Base-by-base conservation (phyloP, 2,888 invertebrate species). In the Conus canariensis region DNA sequence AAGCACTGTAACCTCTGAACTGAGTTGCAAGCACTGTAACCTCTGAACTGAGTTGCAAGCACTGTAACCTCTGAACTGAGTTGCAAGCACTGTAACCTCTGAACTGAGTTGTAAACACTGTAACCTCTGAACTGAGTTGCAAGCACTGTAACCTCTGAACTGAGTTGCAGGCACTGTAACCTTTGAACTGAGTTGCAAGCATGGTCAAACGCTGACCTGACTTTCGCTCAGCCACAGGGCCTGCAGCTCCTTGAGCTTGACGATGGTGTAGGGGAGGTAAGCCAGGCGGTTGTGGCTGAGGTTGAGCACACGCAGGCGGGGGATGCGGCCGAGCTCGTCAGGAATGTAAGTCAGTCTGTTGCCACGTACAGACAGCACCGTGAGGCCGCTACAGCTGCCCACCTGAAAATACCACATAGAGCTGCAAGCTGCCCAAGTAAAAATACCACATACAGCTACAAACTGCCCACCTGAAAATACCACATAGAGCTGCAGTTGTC, bases 221-320 rank as follows among this genome's bases (percentile, higher is more conserved):
- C 98, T 99, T 96, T 98, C 98, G 92, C 98, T 98, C 88, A 99
- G 97, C 99, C 99, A 99, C 90, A 99, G 97, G 82, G 99, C 99
- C 93, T 96, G 96, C n/a, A 97, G 93, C 90, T 96, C 95, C 87
- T 96, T 95, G 95, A 99, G 97, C 97, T 98, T 98, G 89, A 98
- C 97, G 95, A 99, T 97, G 86, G 98, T 98, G 92, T 98, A 98
- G 19, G 99, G 99, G 95, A 99, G 97, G 96, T 97, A 97, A 94
- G 97, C 97, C 88, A 99, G 97, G 93, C 97, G 97, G 96, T 99
- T 99, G 94, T 98, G 98, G 91, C 98, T 98, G 91, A 99, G 97
- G 96, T 98, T 99, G 90, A 99, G 97, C 88, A 99, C 98, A 95
- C 97, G 97, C 90, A 99, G 97, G 91, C 98, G 97, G 89, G 97